Conservation (phyloP, 2,888 invertebrate genomes). For the Pammene fasciana region DNA sequence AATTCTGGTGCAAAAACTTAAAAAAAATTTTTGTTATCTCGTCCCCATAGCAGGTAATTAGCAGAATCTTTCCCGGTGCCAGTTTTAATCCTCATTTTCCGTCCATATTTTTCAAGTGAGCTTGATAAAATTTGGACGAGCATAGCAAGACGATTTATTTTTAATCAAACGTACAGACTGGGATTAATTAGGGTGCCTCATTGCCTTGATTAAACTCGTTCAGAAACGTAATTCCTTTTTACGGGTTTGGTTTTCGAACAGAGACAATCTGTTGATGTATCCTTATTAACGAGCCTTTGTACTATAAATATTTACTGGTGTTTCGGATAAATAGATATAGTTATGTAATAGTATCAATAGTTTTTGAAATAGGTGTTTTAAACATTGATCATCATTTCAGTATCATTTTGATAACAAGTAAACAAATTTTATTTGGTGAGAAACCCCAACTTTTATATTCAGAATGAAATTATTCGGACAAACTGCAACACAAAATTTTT, state of each 20-base stretch:
- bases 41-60: slow-evolving; percentile 5
- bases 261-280: slow-evolving; percentile 24
- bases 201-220: slow-evolving; percentile 42
- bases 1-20: no score
- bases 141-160: slow-evolving; percentile 48
- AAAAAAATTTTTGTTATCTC: not conserved
- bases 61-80: not conserved
- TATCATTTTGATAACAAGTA: no score
- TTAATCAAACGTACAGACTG: slow-evolving; percentile 49
- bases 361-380: no score
- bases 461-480: not conserved
- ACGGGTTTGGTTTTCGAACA: slow-evolving; percentile 24
- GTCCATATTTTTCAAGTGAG: slow-evolving; percentile 16
- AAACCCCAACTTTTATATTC: not conserved
- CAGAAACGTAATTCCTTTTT: slow-evolving; percentile 29
- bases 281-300: not conserved
- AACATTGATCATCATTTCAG: no score
- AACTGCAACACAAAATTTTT: not conserved
- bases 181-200: slow-evolving; percentile 37
- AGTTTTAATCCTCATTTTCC: slow-evolving; percentile 22
- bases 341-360: not conserved
- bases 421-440: no score
- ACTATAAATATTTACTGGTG: not conserved
- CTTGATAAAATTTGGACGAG: slow-evolving; percentile 35
- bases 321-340: no score